Percentiles rank a stretch among this genome's conserved stretches.
phyloP scores from a whole-genome alignment of 2,113 vertebrate genomes.

The Melanostigma gelatinosum region DNA sequence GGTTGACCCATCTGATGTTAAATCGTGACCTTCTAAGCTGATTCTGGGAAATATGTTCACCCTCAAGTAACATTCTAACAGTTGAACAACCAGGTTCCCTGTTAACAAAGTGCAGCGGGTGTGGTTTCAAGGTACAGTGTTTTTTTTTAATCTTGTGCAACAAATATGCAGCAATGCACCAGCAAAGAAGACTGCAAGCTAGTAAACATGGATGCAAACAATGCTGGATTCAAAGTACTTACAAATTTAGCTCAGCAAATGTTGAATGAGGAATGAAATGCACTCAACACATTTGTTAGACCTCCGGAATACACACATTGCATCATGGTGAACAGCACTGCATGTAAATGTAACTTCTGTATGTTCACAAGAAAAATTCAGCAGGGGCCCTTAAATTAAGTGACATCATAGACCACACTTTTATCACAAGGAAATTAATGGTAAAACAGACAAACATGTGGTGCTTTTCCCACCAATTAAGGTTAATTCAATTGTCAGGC shows the following conservation, averaged over 20 bases:
- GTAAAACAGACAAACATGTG: not conserved
- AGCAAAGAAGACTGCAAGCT: not conserved
- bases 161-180: not conserved
- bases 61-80: no score
- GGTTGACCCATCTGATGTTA: not conserved
- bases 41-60: not conserved
- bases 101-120: no score
- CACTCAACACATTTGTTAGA: no score
- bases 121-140: no score
- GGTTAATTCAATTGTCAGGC: not conserved
- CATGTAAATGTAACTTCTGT: not conserved
- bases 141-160: not conserved
- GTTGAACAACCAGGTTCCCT: no score
- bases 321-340: not conserved
- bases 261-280: not conserved
- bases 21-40: not conserved
- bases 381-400: not conserved
- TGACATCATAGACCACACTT: not conserved
- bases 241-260: not conserved
- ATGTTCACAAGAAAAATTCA: not conserved
- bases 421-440: not conserved
- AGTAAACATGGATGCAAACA: not conserved
- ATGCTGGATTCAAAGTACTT: not conserved
- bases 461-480: not conserved
- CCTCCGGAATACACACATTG: not conserved